These are phyloP conservation scores for Calosoma granatense DNA, from an alignment of 1,140 invertebrate genomes.

Conservation along the genomic window DNA sequence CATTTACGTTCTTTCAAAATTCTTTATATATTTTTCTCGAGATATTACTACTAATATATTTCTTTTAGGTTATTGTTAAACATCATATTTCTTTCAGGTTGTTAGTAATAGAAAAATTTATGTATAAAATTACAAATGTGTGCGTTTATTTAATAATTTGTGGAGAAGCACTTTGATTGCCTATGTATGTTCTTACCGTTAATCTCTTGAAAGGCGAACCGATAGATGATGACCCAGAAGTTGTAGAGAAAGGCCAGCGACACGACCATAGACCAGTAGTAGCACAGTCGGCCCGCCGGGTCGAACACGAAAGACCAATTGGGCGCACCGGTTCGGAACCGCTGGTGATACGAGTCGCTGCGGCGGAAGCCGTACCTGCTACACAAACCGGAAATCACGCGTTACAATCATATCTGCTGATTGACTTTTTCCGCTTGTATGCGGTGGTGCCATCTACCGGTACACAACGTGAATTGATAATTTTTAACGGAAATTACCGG, in stretches of 20 bases:
- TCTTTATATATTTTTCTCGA: no score
- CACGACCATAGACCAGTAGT: slow-evolving; percentile 96
- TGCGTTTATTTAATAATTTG: no score
- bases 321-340: slow-evolving; percentile 44
- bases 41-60: no score
- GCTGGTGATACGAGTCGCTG: slow-evolving; percentile 32
- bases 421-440: slow-evolving; percentile 17
- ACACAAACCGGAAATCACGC: slow-evolving; percentile 2
- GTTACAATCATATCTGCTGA: background rate
- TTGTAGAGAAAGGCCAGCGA: slow-evolving; percentile 97
- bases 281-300: slow-evolving; percentile 81
- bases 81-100: no score
- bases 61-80: no score
- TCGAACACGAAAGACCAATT: slow-evolving; percentile 90
- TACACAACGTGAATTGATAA: slow-evolving; percentile 18
- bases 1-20: no score
- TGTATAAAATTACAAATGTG: no score
- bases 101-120: no score
- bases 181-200: no score
- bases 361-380: slow-evolving; percentile 37
- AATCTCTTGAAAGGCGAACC: slow-evolving; percentile 93
- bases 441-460: slow-evolving; percentile 22
- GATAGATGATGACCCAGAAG: slow-evolving; percentile 97
- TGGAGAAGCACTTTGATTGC: no score
- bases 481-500: background rate